phyloP scores from a whole-genome alignment of 2,888 invertebrate species.

The Ramazzottius varieornatus region DNA sequence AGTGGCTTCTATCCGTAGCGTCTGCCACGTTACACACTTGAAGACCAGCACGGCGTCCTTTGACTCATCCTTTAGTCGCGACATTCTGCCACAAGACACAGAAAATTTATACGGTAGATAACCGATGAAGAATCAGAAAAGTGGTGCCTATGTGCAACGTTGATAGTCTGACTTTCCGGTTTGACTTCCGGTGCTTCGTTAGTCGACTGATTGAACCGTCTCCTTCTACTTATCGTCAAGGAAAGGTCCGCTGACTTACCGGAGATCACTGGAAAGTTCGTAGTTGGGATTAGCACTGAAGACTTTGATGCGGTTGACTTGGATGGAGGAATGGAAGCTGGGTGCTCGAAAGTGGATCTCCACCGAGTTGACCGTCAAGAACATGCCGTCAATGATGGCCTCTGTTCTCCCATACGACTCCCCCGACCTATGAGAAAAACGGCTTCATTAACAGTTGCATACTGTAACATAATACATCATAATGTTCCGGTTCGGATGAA shows the following conservation, averaged over 20 bases:
- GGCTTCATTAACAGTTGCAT: no score
- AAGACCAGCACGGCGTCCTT: conserved; percentile 74
- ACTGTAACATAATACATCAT: no score
- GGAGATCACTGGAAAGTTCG: not conserved
- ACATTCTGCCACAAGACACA: conserved; percentile 32
- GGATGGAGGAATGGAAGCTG: conserved; percentile 78
- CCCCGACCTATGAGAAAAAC: conserved; percentile 12
- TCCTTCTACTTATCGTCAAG: no score
- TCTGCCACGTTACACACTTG: conserved; percentile 87
- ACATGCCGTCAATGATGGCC: conserved; percentile 90
- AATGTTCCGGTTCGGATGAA: not conserved
- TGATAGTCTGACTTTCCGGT: no score
- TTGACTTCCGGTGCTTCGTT: no score
- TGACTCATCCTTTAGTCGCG: conserved; percentile 63
- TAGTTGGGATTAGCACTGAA: not conserved
- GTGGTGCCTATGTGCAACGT: no score
- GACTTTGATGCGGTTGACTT: conserved; percentile 28
- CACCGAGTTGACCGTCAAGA: conserved; percentile 75
- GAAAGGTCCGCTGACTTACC: not conserved
- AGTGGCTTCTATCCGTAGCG: conserved; percentile 63
- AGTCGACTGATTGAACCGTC: no score
- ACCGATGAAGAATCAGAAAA: no score
- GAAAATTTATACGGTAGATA: no score
- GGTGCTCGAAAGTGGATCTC: conserved; percentile 74
- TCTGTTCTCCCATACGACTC: conserved; percentile 64